Evolutionary conservation across 2,113 vertebrate genomes (phyloP), one percentile per base, ranked within the genome.

Genomic region (Tautogolabrus adspersus): DNA sequence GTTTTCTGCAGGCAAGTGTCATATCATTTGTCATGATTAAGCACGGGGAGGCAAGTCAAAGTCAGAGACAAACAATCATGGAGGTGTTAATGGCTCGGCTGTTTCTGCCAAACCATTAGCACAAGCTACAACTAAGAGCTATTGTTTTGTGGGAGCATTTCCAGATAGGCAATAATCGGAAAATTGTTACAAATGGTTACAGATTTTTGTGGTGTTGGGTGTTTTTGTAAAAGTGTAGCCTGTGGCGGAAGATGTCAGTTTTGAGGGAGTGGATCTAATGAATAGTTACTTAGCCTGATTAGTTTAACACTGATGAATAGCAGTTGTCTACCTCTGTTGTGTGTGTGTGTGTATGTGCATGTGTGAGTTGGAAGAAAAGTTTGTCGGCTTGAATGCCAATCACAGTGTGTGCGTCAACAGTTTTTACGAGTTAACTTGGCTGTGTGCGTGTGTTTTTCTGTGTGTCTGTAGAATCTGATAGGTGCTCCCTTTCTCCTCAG

Each of bases 21-120:
- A 78, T 58, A 78, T 84, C 68, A 82, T 91, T 88, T 90, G 82
- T 93, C 85, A 83, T 79, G 86, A 91, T 90, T 89, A 90, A 88
- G 77, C 73, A 61, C 0, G 37, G 54, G 60, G 72, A 79, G 88
- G 78, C 54, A 85, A 85, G 85, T 79, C 75, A 90, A 87, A 90
- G 82, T 76, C 87, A 82, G 67, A 82, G 75, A 89, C 79, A 87
- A 79, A 87, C 80, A 79, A 82, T 84, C 66, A 78, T 49, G 72
- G 68, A 47, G 13, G 60, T 77, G 81, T 71, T 89, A 91, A 85
- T 81, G 62, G 76, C 66, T 82, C 19, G 9, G 66, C 59, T 62
- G 66, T 70, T 72, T 30, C 42, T 67, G 72, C 75, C 84, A 82
- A 82, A 59, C 67, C 65, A 81, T 76, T 46, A 72, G n/a, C 22